Evolutionary conservation across 2,797 vertebrate species (phyloP).

Genomic region (Danio albolineatus): DNA sequence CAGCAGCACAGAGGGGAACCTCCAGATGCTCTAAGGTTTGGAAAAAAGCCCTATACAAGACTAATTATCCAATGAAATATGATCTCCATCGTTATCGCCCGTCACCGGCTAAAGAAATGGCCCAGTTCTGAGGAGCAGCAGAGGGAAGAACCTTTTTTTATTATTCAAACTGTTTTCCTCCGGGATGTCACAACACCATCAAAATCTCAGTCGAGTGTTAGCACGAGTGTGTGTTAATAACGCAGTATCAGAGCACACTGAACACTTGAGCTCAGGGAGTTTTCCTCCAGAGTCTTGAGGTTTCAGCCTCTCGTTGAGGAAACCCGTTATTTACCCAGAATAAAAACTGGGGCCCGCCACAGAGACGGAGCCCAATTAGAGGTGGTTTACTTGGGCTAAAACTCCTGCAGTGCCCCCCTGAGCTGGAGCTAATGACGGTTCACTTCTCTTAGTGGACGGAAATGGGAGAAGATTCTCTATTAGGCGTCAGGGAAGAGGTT

Average conservation of each 20-base stretch:
- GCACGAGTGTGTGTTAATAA: constrained; percentile 32
- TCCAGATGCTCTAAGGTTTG: constrained; percentile 16
- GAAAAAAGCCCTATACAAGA: constrained; percentile 21
- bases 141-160: constrained; percentile 10
- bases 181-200: constrained; percentile 21
- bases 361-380: constrained; percentile 57
- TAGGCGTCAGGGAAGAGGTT: constrained; percentile 37
- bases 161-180: constrained; percentile 36
- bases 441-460: constrained; percentile 48
- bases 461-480: constrained; percentile 48
- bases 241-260: constrained; percentile 31
- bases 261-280: constrained; percentile 41
- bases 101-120: constrained; percentile 4
- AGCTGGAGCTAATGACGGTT: constrained; percentile 48
- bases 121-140: constrained; percentile 17
- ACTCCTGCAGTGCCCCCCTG: constrained; percentile 54
- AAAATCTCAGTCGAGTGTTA: constrained; percentile 18
- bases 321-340: constrained; percentile 46
- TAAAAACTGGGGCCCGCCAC: constrained; percentile 18
- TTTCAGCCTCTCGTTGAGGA: constrained; percentile 12
- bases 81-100: constrained; percentile 29
- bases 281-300: constrained; percentile 25
- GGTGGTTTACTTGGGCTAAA: constrained; percentile 55
- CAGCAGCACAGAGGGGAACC: constrained; percentile 12
- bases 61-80: constrained; percentile 36